Conservation (phyloP, 2,888 invertebrate species). For the Macrosiphum euphorbiae region DNA sequence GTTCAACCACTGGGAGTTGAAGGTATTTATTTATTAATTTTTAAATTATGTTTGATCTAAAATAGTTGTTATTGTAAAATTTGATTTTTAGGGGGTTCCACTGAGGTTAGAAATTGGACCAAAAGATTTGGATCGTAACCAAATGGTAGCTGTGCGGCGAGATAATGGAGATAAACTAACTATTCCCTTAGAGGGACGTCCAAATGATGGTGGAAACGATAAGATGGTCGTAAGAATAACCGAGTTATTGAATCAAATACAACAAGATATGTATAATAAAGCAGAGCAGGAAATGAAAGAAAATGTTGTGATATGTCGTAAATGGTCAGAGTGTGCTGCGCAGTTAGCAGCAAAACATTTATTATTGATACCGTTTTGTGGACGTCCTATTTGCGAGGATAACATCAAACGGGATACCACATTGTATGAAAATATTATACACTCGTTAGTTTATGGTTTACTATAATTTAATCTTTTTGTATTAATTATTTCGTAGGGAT, state of each 20-base stretch:
- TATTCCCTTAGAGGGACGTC: constrained; percentile 75
- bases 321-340: constrained; percentile 86
- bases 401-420: constrained; percentile 95
- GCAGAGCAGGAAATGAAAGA: constrained; percentile 83
- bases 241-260: constrained; percentile 84
- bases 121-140: constrained; percentile 86
- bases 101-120: constrained; percentile 95
- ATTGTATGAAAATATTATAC: constrained; percentile 73
- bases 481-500: constrained; percentile 72
- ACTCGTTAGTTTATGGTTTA: not conserved
- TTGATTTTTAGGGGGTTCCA: constrained; percentile 83
- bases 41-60: not conserved
- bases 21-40: constrained; percentile 72
- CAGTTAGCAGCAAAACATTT: constrained; percentile 90
- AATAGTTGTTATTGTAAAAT: not conserved
- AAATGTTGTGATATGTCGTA: constrained; percentile 79
- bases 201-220: not conserved
- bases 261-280: constrained; percentile 82
- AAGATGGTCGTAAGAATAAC: constrained; percentile 75
- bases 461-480: not conserved
- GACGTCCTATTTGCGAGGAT: constrained; percentile 90
- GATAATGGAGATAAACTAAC: constrained; percentile 84
- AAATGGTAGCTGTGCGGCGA: constrained; percentile 90
- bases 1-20: constrained; percentile 97
- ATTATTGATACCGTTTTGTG: constrained; percentile 96